Evolutionary conservation across 2,888 invertebrate species (phyloP).

Genomic region (Tiphia femorata): DNA sequence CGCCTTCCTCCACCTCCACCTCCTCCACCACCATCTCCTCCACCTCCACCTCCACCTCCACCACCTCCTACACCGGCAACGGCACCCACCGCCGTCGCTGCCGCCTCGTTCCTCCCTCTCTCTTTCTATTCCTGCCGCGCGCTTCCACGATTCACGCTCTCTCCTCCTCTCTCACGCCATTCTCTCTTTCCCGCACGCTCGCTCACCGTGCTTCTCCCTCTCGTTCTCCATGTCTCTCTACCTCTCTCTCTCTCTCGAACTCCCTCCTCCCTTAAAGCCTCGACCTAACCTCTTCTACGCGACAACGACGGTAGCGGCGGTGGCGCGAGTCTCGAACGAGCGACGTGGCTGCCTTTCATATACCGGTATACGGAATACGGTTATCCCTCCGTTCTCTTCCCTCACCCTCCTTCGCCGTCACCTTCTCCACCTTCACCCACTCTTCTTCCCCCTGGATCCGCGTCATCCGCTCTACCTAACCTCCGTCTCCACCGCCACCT

Average conservation of each 20-base stretch:
- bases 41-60: conserved; percentile 28
- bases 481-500: neutral
- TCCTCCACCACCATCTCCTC: conserved; percentile 17
- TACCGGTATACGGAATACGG: conserved; percentile 31
- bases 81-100: no score
- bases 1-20: conserved; percentile 33
- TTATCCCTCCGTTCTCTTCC: conserved; percentile 19
- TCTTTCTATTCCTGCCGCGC: conserved; percentile 18
- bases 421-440: no score
- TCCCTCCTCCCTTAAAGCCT: conserved; percentile 16
- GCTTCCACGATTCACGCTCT: conserved; percentile 6
- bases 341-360: conserved; percentile 40
- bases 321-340: conserved; percentile 31
- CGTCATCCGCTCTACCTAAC: conserved; percentile 19
- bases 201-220: conserved; percentile 22
- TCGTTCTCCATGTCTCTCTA: conserved; percentile 20
- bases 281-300: conserved; percentile 27
- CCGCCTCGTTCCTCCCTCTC: conserved; percentile 23
- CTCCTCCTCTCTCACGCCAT: conserved; percentile 25
- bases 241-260: conserved; percentile 19
- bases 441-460: conserved; percentile 4
- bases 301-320: conserved; percentile 25
- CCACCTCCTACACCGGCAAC: conserved; percentile 18
- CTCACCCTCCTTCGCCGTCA: conserved; percentile 8
- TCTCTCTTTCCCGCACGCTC: conserved; percentile 22